These are phyloP conservation scores for Aradophagus sp. DNA, from an alignment of 1,140 invertebrate genomes.

Conservation along the genomic window DNA sequence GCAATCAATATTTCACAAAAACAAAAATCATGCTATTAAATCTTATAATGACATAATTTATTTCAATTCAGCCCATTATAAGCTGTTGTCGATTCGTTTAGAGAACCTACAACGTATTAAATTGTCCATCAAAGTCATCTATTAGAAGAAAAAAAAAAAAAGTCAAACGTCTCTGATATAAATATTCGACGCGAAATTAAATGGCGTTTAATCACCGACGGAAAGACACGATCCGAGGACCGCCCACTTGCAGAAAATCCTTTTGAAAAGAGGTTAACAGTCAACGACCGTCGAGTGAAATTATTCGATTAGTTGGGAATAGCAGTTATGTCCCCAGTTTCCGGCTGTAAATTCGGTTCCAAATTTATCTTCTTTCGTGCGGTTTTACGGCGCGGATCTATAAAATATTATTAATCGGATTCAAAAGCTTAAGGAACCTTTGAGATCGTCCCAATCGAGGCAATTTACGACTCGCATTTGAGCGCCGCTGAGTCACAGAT, in stretches of 20 bases:
- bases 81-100: too few species aligned
- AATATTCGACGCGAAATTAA: conserved; percentile 18
- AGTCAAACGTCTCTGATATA: too few species aligned
- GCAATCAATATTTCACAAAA: too few species aligned
- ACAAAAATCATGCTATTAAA: too few species aligned
- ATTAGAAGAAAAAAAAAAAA: too few species aligned
- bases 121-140: too few species aligned
- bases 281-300: conserved; percentile 15
- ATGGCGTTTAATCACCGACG: conserved; percentile 21
- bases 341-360: conserved; percentile 25
- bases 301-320: conserved; percentile 17
- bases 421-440: conserved; percentile 27
- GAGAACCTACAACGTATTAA: too few species aligned
- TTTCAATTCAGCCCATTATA: too few species aligned
- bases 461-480: conserved; percentile 27
- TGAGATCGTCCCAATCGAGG: conserved; percentile 9
- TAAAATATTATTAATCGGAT: conserved; percentile 46
- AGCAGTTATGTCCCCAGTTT: conserved; percentile 24
- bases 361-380: conserved; percentile 38
- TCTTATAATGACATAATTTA: too few species aligned
- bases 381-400: conserved; percentile 20
- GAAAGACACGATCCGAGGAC: conserved; percentile 7
- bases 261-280: conserved; percentile 21
- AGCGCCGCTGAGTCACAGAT: conserved; percentile 12
- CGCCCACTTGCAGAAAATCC: conserved; percentile 22